These are phyloP conservation scores for Arrhopalites spinosus DNA, from an alignment of 2,888 invertebrate genomes.

Conservation along the genomic window DNA sequence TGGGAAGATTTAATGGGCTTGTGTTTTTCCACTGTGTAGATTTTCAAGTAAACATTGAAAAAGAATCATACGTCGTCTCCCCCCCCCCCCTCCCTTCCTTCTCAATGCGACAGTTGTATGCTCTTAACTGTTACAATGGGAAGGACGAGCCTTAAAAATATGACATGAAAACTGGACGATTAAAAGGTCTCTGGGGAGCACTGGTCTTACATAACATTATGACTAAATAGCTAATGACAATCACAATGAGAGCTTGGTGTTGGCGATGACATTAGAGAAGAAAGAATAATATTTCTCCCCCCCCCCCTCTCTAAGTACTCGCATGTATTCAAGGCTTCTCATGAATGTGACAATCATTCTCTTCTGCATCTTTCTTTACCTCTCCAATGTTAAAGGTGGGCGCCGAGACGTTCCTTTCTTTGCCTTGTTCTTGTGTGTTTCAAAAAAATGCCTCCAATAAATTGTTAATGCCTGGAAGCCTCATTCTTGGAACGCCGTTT, in stretches of 20 bases:
- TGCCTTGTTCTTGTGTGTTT: conserved; percentile 4
- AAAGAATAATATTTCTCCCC: background rate
- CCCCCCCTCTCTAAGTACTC: background rate
- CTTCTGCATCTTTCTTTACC: background rate
- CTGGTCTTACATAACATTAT: no score
- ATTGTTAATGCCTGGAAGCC: conserved; percentile 13
- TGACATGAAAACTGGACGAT: no score
- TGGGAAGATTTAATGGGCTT: conserved; percentile 8
- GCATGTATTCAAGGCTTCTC: background rate
- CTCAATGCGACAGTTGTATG: no score
- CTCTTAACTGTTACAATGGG: no score
- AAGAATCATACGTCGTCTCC: background rate
- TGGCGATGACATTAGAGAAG: background rate
- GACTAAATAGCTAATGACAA: no score
- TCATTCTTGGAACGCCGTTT: background rate
- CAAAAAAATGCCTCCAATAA: background rate
- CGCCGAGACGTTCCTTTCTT: conserved; percentile 26
- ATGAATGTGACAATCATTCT: conserved; percentile 28
- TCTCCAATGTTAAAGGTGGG: conserved; percentile 19
- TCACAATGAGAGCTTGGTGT: background rate
- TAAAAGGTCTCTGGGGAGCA: no score
- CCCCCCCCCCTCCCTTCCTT: no score
- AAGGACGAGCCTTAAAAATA: no score
- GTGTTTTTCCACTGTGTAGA: background rate
- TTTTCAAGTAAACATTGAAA: conserved; percentile 14